Evolutionary conservation across 2,888 invertebrate species (phyloP).

Genomic region (Diaperis boleti): DNA sequence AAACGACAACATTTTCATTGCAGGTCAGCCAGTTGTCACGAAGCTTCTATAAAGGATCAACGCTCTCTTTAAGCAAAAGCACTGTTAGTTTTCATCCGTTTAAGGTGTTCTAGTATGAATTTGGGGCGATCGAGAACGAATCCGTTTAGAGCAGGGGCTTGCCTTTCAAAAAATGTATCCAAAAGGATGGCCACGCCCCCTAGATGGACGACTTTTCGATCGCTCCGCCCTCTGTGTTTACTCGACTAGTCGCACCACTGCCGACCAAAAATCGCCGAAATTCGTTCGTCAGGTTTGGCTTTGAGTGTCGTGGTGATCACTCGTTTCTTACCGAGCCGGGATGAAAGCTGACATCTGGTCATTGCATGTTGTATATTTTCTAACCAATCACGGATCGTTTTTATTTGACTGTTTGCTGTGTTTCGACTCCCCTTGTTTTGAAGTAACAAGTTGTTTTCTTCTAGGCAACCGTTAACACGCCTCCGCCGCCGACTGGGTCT

Average conservation of each 20-base stretch:
- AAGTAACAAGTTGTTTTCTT: conserved; percentile 55
- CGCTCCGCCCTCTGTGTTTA: no score
- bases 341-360: conserved; percentile 51
- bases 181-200: no score
- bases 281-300: no score
- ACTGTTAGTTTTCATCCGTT: conserved; percentile 52
- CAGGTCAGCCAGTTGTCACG: conserved; percentile 53
- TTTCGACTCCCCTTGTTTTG: conserved; percentile 33
- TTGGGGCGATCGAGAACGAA: no score
- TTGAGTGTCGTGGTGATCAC: not conserved
- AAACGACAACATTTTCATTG: conserved; percentile 46
- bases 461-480: conserved; percentile 65
- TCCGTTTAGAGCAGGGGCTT: no score
- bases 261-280: no score
- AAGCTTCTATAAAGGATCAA: conserved; percentile 50
- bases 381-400: conserved; percentile 37
- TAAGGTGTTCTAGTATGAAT: no score
- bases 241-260: no score
- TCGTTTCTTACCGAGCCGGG: conserved; percentile 20
- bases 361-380: conserved; percentile 46
- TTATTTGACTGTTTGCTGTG: conserved; percentile 38
- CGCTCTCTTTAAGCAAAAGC: conserved; percentile 36
- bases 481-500: conserved; percentile 59
- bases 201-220: no score
- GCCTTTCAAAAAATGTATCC: no score